Evolutionary conservation across 2,888 invertebrate species (phyloP), one percentile per base, ranked within the genome.

Genomic region (Tetheella fluctuosa): DNA sequence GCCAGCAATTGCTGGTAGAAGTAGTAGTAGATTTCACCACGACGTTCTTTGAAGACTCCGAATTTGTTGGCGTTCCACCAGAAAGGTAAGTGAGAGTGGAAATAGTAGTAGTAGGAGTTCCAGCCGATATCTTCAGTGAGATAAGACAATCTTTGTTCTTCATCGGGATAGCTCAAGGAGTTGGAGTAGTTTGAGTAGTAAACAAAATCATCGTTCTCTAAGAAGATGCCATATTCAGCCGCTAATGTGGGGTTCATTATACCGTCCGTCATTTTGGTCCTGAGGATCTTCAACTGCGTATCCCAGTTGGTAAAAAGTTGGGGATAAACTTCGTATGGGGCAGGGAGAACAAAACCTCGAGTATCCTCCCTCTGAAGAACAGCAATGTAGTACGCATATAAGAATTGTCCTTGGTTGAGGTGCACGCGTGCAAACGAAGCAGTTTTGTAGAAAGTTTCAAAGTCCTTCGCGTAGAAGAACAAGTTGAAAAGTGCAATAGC

Each of bases 51-150:
- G 75, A 81, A 67, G 52, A 87, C 59, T 66, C 86, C 88, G 62
- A 90, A 92, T 58, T 94, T 87, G 25, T 94, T 86, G 59, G 94
- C 93, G 56, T 92, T 89, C 80, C 95, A 86, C 94, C 95, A 95
- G 93, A 94, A 95, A 48, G 96, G 95, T 76, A 93, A 93, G 62
- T 94, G 93, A 64, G 93, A 79, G 75, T 95, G 94, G 88, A 95
- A 94, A 84, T 94, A 95, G 84, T 94, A 95, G 89, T 96, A 96
- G 86, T 93, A 95, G 0, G 94, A 78, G 84, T 95, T 96, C 74
- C 95, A 86, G 63, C 95, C 96, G 70, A 96, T 89, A 76, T 96
- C 96, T 78, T 96, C 96, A 37, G 95, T 95, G 86, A 96, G 95
- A 86, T 96, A 96, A 42, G 94, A 90, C 61, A 96, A 71, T 62